Conservation (phyloP, 2,888 invertebrate genomes). For the Agrochola lota region DNA sequence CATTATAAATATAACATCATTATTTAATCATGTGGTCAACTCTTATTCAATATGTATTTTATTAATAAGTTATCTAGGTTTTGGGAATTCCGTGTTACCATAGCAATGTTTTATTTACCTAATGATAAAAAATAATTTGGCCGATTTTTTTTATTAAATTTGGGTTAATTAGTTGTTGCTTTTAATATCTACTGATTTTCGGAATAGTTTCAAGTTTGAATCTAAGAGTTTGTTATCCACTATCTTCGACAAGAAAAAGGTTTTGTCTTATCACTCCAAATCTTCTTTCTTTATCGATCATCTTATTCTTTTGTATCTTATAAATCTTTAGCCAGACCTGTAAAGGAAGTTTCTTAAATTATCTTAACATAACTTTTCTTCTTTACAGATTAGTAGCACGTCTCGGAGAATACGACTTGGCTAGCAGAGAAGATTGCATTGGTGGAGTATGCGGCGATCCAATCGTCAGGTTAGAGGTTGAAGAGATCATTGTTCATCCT, state of each 20-base stretch:
- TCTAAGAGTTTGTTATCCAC: background rate
- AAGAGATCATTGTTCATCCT: conserved; percentile 67
- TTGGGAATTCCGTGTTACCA: conserved; percentile 43
- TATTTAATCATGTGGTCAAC: conserved; percentile 26
- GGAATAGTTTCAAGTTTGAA: background rate
- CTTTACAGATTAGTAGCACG: conserved; percentile 69
- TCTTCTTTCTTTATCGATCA: background rate
- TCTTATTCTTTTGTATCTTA: background rate
- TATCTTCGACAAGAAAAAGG: background rate
- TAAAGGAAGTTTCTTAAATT: background rate
- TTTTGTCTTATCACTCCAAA: background rate
- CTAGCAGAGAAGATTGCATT: conserved; percentile 62
- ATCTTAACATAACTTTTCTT: conserved; percentile 8
- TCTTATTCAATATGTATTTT: conserved; percentile 33
- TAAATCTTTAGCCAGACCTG: background rate
- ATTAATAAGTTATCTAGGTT: background rate
- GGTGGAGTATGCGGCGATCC: conserved; percentile 70
- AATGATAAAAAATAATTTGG: background rate
- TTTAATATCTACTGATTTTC: background rate
- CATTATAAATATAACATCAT: conserved; percentile 12
- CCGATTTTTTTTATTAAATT: background rate
- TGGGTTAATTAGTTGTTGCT: background rate
- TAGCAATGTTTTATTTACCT: no score
- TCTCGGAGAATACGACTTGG: conserved; percentile 73
- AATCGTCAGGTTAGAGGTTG: conserved; percentile 62